phyloP scores from a whole-genome alignment of 2,113 vertebrate species.

The Ahaetulla prasina region DNA sequence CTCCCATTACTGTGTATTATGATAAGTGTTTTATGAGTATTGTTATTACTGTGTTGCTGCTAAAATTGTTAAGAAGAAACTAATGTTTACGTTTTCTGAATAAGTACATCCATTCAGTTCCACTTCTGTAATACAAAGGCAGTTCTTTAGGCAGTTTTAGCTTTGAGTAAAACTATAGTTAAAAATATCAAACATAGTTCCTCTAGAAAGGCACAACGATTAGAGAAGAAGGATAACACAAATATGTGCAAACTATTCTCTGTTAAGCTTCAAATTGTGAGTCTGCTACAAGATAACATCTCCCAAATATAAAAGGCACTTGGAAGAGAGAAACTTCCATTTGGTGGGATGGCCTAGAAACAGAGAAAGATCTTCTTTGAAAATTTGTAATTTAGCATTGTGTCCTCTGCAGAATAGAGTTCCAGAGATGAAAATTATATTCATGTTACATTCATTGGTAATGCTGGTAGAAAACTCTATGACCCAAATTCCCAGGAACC shows the following conservation, averaged over 20 bases:
- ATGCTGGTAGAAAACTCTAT: background rate
- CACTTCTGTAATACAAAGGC: background rate
- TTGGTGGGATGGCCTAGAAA: background rate
- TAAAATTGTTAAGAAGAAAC: background rate
- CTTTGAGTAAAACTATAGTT: background rate
- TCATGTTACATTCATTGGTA: background rate
- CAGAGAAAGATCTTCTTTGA: background rate
- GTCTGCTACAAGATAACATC: background rate
- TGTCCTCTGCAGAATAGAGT: background rate
- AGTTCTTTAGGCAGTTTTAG: background rate
- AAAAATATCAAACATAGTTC: background rate
- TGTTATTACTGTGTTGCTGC: background rate
- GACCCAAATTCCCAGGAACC: background rate
- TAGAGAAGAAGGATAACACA: background rate
- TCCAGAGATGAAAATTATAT: background rate
- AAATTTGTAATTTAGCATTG: background rate
- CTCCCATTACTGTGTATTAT: background rate
- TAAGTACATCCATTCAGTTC: background rate
- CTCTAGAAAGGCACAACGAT: background rate
- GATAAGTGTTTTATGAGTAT: background rate
- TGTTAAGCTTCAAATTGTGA: background rate
- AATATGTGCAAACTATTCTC: background rate
- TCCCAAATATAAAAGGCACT: background rate
- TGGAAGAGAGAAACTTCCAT: background rate
- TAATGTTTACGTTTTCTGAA: background rate